Evolutionary conservation across 2,113 vertebrate species (phyloP), one percentile per base, ranked within the genome.

Genomic region (Passer montanus): DNA sequence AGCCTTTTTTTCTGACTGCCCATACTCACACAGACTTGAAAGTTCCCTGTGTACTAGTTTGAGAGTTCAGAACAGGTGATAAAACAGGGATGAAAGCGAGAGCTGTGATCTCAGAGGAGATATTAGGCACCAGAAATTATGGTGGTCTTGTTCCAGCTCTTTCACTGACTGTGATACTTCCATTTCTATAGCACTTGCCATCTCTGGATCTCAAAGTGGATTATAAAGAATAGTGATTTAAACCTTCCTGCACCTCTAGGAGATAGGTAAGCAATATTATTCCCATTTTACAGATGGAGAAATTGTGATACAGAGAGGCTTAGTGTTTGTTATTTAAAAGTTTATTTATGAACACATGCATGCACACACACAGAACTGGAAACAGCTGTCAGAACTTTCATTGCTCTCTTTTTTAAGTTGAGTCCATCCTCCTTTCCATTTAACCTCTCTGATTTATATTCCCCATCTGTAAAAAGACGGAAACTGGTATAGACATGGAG

Each of bases 191-290:
- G 97, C 95, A 90, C 95, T 97, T 97, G 94, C 97, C 97, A 97
- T 97, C 96, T 97, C 93, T 96, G 97, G 96, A 97, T 97, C 95
- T 97, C 96, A 97, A 96, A 97, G 84, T 97, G 97, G 95, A 97
- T 97, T 97, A 97, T 97, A 96, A 97, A 97, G 96, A 97, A 97
- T 97, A 97, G 95, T 96, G 95, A 93, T 97, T 94, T 96, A 96
- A 96, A 95, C 94, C 93, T 96, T 93, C 95, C 97, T 96, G 96
- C 96, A 97, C 96, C 92, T 96, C 96, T 97, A 94, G 94, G 92
- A 97, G 95, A 96, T 97, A 95, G 97, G 96, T 96, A 97, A 97
- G 96, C 95, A 96, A 94, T 93, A 83, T 96, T 97, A 96, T 95
- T 97, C 95, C 96, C 95, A 84, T 97, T 97, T 97, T 97, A 97